A percentile compares a stretch with the other conserved stretches of the same genome.
Evolutionary conservation across 2,888 invertebrate species (phyloP).

Genomic region (Helobdella robusta): DNA sequence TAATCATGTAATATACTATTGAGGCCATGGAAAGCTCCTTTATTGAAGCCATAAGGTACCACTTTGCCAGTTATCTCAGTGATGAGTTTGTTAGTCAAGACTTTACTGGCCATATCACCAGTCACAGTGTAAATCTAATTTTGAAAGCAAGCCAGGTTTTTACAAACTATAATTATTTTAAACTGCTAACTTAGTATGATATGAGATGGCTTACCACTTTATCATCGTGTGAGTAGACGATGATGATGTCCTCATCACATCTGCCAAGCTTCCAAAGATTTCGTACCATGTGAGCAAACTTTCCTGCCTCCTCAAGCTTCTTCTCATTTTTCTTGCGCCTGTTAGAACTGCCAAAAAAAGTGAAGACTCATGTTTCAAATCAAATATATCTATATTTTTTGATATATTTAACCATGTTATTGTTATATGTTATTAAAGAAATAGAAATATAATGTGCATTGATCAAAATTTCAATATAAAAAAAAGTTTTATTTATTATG

Average conservation of each 20-base stretch:
- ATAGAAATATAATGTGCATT: too few species aligned
- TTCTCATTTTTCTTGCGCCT: background rate
- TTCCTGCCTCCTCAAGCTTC: slow-evolving; percentile 20
- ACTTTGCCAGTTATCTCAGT: slow-evolving; percentile 21
- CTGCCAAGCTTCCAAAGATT: slow-evolving; percentile 23
- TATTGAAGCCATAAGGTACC: slow-evolving; percentile 1
- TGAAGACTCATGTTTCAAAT: too few species aligned
- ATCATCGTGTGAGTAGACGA: slow-evolving; percentile 25
- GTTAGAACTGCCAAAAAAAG: background rate
- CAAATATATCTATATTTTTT: too few species aligned
- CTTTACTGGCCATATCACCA: slow-evolving; percentile 24
- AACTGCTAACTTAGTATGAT: background rate
- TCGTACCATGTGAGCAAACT: slow-evolving; percentile 2
- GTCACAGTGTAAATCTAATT: slow-evolving; percentile 25
- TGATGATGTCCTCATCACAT: slow-evolving; percentile 26
- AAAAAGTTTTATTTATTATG: too few species aligned
- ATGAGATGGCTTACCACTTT: slow-evolving; percentile 26
- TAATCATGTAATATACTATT: slow-evolving; percentile 23
- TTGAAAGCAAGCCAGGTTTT: too few species aligned
- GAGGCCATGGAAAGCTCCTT: slow-evolving; percentile 25
- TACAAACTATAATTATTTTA: too few species aligned
- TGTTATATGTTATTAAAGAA: too few species aligned
- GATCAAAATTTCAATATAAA: too few species aligned
- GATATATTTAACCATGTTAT: too few species aligned
- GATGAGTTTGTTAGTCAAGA: slow-evolving; percentile 18